A percentile compares a stretch with the other conserved stretches of the same genome.
phyloP scores from a whole-genome alignment of 2,888 invertebrate genomes.

The Gryllus longicercus region DNA sequence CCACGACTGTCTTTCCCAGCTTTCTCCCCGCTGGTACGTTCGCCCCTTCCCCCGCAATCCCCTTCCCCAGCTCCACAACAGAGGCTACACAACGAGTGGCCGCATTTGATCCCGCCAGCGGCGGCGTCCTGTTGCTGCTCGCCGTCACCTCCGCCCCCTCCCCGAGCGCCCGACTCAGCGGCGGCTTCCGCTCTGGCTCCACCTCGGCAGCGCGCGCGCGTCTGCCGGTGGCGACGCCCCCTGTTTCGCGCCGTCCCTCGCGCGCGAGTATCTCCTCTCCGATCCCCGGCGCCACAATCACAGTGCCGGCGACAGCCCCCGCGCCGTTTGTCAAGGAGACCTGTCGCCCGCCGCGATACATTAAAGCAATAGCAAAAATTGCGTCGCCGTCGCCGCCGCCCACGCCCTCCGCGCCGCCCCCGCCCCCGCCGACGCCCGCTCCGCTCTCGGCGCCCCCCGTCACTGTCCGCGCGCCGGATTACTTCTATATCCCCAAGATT shows the following conservation, averaged over 20 bases:
- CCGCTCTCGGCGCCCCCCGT: no score
- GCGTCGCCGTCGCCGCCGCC: not conserved
- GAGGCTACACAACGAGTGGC: no score
- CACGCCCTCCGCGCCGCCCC: no score
- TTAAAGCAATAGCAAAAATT: conserved; percentile 10
- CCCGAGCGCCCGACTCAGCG: not conserved
- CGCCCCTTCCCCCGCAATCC: no score
- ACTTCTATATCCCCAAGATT: conserved; percentile 10
- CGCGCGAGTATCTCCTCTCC: not conserved
- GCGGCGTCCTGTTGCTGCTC: no score
- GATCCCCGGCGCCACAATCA: not conserved
- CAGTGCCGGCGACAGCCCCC: not conserved
- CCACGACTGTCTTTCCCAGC: no score
- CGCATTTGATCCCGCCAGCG: no score
- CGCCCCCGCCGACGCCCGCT: no score
- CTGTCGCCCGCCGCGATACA: conserved; percentile 4
- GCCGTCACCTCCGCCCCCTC: not conserved
- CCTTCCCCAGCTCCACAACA: no score
- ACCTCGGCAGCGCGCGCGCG: not conserved
- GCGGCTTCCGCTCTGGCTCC: not conserved
- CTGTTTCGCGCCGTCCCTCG: not conserved
- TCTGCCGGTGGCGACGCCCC: no score
- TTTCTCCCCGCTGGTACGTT: no score
- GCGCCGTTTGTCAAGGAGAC: not conserved
- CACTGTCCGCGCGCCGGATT: not conserved